Evolutionary conservation across 2,888 invertebrate genomes (phyloP), one percentile per base, ranked within the genome.

Genomic region (Acronicta aceris): DNA sequence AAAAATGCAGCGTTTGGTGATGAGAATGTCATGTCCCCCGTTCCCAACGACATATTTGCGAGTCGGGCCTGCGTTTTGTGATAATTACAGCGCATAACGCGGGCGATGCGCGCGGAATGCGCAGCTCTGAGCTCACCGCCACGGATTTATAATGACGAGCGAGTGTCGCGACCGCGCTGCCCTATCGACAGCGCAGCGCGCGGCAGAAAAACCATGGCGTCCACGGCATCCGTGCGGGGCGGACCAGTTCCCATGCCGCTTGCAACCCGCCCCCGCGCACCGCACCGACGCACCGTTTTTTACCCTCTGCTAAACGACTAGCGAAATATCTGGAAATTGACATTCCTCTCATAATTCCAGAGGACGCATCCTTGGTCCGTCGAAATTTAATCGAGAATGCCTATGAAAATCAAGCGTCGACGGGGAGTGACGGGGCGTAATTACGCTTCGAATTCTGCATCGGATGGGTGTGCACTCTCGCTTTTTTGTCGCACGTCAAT

Each of bases 11-110:
- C 90, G 87, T 90, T 93, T 86, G 92, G 94, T 94, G 94, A 94
- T 94, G 94, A 94, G 94, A 94, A 94, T 93, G 94, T 94, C 94
- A 94, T 94, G 94, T 94, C 92, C 86, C 80, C 88, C 89, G 93
- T 91, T 92, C 89, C 88, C 93, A 86, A 93, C 93, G 94, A 93
- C 93, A 94, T 94, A 94, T 93, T 91, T 94, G 91, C 91, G 92
- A 92, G 91, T 89, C 88, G 89, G 85, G 89, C 87, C 87, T 84
- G 88, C 91, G 92, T 92, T 94, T 93, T 93, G 92, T 88, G 91
- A 93, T 93, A 94, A 94, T 94, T 94, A 92, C 91, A 88, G 91
- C 85, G 87, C 92, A 92, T 93, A 94, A 93, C 93, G 93, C 92
- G 88, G 79, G 79, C 78, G 90, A 90, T 83, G 81, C 91, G 91